phyloP scores from a whole-genome alignment of 1,140 invertebrate genomes.

The Drosophila carrolli region DNA sequence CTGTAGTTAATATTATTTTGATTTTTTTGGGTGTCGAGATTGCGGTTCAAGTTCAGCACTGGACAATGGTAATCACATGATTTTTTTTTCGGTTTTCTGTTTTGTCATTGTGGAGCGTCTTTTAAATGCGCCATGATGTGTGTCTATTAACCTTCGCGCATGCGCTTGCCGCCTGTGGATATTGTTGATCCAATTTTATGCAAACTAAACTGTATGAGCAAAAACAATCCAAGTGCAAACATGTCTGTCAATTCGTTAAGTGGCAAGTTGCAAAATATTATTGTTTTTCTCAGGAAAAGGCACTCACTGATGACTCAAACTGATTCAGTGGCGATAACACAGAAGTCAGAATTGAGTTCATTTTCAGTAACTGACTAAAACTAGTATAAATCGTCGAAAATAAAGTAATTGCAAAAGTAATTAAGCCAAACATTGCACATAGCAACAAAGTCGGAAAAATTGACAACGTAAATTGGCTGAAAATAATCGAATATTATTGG shows the following conservation, averaged over 20 bases:
- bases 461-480: conserved; percentile 15
- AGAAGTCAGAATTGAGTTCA: conserved; percentile 18
- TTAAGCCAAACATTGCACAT: conserved; percentile 26
- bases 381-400: conserved; percentile 44
- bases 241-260: conserved; percentile 23
- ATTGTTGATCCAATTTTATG: conserved; percentile 27
- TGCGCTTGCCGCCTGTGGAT: conserved; percentile 33
- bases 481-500: conserved; percentile 20
- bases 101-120: conserved; percentile 60
- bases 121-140: conserved; percentile 25
- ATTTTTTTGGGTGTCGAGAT: conserved; percentile 53
- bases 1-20: conserved; percentile 5
- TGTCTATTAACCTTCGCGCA: conserved; percentile 67
- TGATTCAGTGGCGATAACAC: conserved; percentile 21
- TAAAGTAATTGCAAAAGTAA: conserved; percentile 32
- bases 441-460: conserved; percentile 30
- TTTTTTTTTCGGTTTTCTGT: conserved; percentile 29
- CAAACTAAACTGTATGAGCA: conserved; percentile 18
- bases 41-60: conserved; percentile 69
- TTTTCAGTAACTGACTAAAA: conserved; percentile 49
- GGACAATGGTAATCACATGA: conserved; percentile 64
- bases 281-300: conserved; percentile 44
- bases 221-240: conserved; percentile 46
- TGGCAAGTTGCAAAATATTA: conserved; percentile 25
- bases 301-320: conserved; percentile 19